phyloP scores from a whole-genome alignment of 2,113 vertebrate genomes.

The Odontesthes bonariensis region DNA sequence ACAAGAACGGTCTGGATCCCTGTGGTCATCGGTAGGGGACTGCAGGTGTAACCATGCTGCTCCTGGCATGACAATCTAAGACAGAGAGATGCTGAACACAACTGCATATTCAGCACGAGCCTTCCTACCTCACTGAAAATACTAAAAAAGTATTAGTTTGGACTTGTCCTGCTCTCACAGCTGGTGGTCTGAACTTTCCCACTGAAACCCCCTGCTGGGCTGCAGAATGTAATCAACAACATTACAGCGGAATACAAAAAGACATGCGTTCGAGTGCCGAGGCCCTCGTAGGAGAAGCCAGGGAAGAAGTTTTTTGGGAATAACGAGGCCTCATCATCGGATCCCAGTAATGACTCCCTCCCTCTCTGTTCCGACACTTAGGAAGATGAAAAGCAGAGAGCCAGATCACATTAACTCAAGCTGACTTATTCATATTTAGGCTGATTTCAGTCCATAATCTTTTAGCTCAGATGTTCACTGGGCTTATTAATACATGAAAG shows the following conservation, averaged over 20 bases:
- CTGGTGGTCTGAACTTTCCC: constrained; percentile 14
- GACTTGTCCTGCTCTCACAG: constrained; percentile 19
- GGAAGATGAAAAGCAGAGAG: constrained; percentile 79
- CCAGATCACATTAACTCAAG: constrained; percentile 76
- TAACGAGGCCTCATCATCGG: constrained; percentile 56
- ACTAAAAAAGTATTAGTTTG: constrained; percentile 8
- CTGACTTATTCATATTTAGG: constrained; percentile 83
- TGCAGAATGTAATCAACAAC: constrained; percentile 17
- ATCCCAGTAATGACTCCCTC: constrained; percentile 67
- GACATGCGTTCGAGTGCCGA: constrained; percentile 16
- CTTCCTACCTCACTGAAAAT: background rate
- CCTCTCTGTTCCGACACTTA: constrained; percentile 62
- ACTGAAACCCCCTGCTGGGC: constrained; percentile 6
- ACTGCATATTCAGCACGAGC: constrained; percentile 19
- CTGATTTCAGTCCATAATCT: constrained; percentile 82
- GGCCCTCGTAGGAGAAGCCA: constrained; percentile 11
- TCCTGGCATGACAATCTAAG: background rate
- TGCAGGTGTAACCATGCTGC: constrained; percentile 17
- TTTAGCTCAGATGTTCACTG: constrained; percentile 79
- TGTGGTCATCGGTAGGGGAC: background rate
- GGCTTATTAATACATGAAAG: constrained; percentile 85
- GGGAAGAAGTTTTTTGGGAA: constrained; percentile 47
- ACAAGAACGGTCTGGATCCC: background rate
- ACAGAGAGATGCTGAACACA: constrained; percentile 12
- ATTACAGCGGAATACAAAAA: constrained; percentile 29